Conservation (phyloP, 2,113 vertebrate genomes). For the Acrocephalus arundinaceus region DNA sequence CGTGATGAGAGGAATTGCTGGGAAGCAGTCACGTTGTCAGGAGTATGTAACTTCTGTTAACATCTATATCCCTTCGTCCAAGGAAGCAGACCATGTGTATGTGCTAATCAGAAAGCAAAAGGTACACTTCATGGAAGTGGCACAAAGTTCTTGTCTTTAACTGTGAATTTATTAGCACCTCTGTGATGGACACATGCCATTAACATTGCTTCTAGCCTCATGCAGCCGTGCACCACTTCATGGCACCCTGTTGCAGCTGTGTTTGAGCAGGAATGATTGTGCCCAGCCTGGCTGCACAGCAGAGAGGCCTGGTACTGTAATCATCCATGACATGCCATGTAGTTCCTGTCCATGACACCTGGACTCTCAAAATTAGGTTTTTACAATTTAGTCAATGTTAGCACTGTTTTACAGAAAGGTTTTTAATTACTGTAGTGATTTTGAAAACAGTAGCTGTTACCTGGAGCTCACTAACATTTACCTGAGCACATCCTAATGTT, state of each 20-base stretch:
- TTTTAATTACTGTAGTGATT: neutral
- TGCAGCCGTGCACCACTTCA: neutral
- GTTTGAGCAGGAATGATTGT: neutral
- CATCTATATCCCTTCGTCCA: neutral
- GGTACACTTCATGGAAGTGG: neutral
- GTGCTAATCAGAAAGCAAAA: neutral
- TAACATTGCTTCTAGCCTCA: neutral
- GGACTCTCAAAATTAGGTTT: neutral
- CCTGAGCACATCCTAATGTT: neutral
- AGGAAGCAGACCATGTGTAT: accelerated
- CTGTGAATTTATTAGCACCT: neutral
- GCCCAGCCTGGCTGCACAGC: neutral
- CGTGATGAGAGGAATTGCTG: neutral
- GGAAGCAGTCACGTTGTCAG: neutral
- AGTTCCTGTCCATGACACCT: neutral
- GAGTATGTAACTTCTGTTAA: neutral
- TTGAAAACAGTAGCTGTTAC: neutral
- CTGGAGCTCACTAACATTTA: neutral
- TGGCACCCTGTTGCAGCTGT: neutral
- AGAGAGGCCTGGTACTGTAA: accelerated
- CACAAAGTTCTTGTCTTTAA: neutral
- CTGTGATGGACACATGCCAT: neutral
- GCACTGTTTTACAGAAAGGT: neutral
- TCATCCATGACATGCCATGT: neutral
- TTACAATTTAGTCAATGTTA: neutral